These are phyloP conservation scores for Drosophila gunungcola DNA, from an alignment of 1,140 invertebrate species.

Conservation along the genomic window DNA sequence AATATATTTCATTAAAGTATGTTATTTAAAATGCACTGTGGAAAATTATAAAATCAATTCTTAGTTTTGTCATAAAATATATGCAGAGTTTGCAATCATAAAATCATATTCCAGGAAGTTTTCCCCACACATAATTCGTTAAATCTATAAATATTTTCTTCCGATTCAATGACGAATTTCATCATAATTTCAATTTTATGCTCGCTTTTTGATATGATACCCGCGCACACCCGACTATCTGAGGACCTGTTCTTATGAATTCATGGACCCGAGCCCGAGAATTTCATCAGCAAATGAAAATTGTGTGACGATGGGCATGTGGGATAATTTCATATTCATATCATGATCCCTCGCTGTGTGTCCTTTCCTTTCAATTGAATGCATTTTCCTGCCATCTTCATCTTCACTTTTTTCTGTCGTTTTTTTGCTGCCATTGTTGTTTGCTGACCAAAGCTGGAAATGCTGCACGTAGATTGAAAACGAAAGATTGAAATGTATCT, in stretches of 20 bases:
- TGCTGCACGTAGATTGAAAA: slow-evolving; percentile 70
- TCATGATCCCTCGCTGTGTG: slow-evolving; percentile 64
- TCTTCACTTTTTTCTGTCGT: slow-evolving; percentile 23
- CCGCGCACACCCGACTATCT: not conserved
- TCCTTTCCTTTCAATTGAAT: slow-evolving; percentile 80
- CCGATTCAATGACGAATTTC: slow-evolving; percentile 43
- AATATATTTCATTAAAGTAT: slow-evolving; percentile 2
- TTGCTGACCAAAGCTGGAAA: slow-evolving; percentile 45
- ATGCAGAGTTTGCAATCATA: not conserved
- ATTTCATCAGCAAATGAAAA: slow-evolving; percentile 52
- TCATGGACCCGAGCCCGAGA: slow-evolving; percentile 9
- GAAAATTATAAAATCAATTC: not conserved
- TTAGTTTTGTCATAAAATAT: not conserved
- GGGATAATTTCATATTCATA: slow-evolving; percentile 76
- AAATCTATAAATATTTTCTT: slow-evolving; percentile 14
- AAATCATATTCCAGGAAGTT: slow-evolving; percentile 10
- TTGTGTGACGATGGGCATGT: slow-evolving; percentile 2
- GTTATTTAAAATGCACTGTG: not conserved
- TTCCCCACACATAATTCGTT: not conserved
- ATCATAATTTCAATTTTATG: slow-evolving; percentile 46
- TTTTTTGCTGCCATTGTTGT: slow-evolving; percentile 41
- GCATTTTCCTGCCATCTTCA: slow-evolving; percentile 55
- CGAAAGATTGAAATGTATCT: slow-evolving; percentile 81
- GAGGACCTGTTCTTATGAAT: slow-evolving; percentile 27
- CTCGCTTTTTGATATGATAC: slow-evolving; percentile 1